A percentile compares a stretch with the other conserved stretches of the same genome.
Conservation (phyloP, 2,113 vertebrate genomes). For the Podarcis muralis region DNA sequence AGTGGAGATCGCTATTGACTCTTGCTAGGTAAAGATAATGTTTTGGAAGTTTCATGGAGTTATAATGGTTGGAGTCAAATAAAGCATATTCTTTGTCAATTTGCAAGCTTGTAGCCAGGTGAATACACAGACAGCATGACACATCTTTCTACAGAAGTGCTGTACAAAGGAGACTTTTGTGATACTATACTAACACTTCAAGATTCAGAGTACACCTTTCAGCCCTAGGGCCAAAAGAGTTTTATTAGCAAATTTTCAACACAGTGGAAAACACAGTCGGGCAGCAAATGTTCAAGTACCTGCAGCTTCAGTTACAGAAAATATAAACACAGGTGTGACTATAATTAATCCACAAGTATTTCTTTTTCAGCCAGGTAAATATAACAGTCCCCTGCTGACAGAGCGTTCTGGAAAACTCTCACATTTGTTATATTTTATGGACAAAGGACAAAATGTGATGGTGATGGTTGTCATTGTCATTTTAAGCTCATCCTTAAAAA, state of each 20-base stretch:
- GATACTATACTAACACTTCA: background rate
- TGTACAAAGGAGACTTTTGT: background rate
- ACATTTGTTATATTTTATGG: background rate
- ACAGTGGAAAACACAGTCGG: conserved; percentile 8
- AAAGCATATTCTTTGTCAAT: conserved; percentile 12
- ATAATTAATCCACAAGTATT: conserved; percentile 1
- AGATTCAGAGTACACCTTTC: background rate
- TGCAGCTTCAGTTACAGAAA: background rate
- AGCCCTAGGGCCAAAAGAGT: background rate
- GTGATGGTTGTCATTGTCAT: too few relatives aligned
- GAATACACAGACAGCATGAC: conserved; percentile 28
- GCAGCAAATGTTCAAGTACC: background rate
- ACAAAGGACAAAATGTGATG: background rate
- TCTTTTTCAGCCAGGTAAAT: background rate
- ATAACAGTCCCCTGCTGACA: background rate
- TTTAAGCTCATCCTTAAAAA: background rate
- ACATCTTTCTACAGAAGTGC: conserved; percentile 3
- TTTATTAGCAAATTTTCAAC: conserved; percentile 24
- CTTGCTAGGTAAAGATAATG: background rate
- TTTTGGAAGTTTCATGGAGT: conserved; percentile 8
- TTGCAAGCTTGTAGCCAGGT: conserved; percentile 26
- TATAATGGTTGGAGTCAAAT: background rate
- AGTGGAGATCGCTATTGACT: background rate
- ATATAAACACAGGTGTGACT: background rate
- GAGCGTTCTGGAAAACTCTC: background rate